phyloP scores from a whole-genome alignment of 2,113 vertebrate species.

The Menidia beryllina region DNA sequence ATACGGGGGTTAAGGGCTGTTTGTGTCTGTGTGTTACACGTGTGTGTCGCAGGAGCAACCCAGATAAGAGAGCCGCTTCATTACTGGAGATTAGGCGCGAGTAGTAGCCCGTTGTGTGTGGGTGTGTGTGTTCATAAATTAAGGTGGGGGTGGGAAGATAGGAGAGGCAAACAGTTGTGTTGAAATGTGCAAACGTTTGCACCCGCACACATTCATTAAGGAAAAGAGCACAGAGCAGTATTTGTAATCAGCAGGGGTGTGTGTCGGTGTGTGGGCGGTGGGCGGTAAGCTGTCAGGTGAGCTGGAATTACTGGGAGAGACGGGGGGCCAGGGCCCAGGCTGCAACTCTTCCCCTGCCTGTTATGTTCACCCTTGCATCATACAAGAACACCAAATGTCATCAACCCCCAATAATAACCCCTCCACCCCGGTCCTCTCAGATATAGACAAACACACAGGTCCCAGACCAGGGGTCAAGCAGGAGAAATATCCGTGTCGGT shows the following conservation, averaged over 20 bases:
- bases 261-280: slow-evolving; percentile 46
- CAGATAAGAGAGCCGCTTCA: slow-evolving; percentile 63
- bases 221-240: slow-evolving; percentile 30
- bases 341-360: background rate
- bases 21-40: slow-evolving; percentile 24
- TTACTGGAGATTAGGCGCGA: slow-evolving; percentile 63
- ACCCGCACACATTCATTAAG: slow-evolving; percentile 61
- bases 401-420: background rate
- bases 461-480: no score
- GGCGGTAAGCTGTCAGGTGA: slow-evolving; percentile 71
- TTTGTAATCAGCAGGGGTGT: slow-evolving; percentile 56
- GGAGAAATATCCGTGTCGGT: slow-evolving; percentile 49
- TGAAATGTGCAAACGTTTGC: slow-evolving; percentile 55
- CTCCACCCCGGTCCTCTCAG: background rate
- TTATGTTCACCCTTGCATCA: background rate
- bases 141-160: slow-evolving; percentile 17
- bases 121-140: slow-evolving; percentile 45
- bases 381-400: slow-evolving; percentile 11
- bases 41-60: slow-evolving; percentile 35
- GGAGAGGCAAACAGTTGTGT: slow-evolving; percentile 34
- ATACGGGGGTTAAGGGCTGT: slow-evolving; percentile 34
- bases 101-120: slow-evolving; percentile 33
- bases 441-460: slow-evolving; percentile 17
- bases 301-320: slow-evolving; percentile 50
- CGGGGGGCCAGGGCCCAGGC: background rate